Conservation (phyloP, 2,797 vertebrate species). For the Halcyon badia region DNA sequence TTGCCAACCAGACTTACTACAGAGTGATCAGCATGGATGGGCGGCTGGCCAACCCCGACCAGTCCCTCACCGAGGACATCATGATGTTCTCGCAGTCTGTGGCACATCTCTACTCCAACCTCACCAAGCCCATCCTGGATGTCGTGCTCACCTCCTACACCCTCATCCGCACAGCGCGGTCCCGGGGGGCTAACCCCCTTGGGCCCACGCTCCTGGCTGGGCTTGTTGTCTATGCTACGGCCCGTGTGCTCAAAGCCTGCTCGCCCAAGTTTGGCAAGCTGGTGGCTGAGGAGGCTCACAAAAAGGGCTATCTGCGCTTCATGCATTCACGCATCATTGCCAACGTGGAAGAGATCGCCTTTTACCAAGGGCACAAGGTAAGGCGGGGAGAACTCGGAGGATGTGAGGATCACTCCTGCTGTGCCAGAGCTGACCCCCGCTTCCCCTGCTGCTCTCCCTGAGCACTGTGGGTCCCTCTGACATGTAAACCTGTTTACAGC, state of each 20-base stretch:
- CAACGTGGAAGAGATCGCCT: slow-evolving; percentile 98
- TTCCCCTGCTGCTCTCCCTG: neutral
- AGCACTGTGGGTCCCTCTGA: neutral
- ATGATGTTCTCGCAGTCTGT: slow-evolving; percentile 97
- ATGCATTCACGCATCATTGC: slow-evolving; percentile 97
- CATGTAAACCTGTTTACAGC: slow-evolving; percentile 38
- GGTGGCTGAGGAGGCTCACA: slow-evolving; percentile 96
- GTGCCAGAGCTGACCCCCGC: neutral
- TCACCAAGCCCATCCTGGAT: slow-evolving; percentile 97
- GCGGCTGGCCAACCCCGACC: slow-evolving; percentile 94
- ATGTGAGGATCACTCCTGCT: neutral
- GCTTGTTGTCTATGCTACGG: slow-evolving; percentile 92
- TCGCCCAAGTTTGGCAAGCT: slow-evolving; percentile 95
- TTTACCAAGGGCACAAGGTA: slow-evolving; percentile 97
- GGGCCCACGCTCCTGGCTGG: slow-evolving; percentile 94
- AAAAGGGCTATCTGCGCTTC: slow-evolving; percentile 94
- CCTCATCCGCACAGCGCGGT: slow-evolving; percentile 91
- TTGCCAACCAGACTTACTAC: slow-evolving; percentile 95
- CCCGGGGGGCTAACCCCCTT: slow-evolving; percentile 91
- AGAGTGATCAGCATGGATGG: slow-evolving; percentile 96
- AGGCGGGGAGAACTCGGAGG: slow-evolving; percentile 26
- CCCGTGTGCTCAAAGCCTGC: slow-evolving; percentile 93
- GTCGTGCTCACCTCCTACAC: slow-evolving; percentile 96
- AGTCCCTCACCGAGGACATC: slow-evolving; percentile 97
- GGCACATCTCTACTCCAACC: slow-evolving; percentile 96